These are phyloP conservation scores for Sphaerophoria rueppellii DNA, from an alignment of 2,888 invertebrate species.

Conservation along the genomic window DNA sequence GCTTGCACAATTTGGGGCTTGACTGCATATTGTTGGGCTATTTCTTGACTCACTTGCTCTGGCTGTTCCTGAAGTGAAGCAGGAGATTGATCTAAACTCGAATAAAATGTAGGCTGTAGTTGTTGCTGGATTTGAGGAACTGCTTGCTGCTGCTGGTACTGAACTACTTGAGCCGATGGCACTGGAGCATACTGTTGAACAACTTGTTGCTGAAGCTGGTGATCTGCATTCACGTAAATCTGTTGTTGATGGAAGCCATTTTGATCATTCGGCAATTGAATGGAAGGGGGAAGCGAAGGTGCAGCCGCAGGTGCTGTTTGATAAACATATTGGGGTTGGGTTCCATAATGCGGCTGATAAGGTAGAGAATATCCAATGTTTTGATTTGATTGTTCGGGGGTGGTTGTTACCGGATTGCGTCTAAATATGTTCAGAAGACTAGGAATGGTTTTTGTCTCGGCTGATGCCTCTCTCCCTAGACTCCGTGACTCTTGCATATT, in stretches of 20 bases:
- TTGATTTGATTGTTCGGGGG: background rate
- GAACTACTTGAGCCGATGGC: background rate
- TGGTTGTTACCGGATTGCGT: constrained; percentile 10
- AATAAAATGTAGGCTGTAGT: background rate
- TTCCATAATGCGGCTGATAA: constrained; percentile 12
- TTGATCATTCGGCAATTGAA: background rate
- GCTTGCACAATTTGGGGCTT: background rate
- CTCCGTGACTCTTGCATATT: background rate
- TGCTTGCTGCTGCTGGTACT: background rate
- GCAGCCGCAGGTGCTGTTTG: background rate
- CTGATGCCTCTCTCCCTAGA: background rate
- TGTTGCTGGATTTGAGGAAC: background rate
- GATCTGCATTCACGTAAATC: background rate
- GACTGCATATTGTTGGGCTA: background rate
- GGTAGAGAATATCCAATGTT: constrained; percentile 14
- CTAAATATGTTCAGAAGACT: constrained; percentile 38
- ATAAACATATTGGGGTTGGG: constrained; percentile 22
- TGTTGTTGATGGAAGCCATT: background rate
- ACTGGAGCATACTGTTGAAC: background rate
- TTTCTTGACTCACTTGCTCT: background rate
- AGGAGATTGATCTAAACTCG: background rate
- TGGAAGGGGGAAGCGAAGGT: background rate
- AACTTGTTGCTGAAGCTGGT: background rate
- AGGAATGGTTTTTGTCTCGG: constrained; percentile 30
- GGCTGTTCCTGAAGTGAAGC: background rate